Base-by-base conservation (phyloP, 2,888 invertebrate genomes). In the Microdon myrmicae region DNA sequence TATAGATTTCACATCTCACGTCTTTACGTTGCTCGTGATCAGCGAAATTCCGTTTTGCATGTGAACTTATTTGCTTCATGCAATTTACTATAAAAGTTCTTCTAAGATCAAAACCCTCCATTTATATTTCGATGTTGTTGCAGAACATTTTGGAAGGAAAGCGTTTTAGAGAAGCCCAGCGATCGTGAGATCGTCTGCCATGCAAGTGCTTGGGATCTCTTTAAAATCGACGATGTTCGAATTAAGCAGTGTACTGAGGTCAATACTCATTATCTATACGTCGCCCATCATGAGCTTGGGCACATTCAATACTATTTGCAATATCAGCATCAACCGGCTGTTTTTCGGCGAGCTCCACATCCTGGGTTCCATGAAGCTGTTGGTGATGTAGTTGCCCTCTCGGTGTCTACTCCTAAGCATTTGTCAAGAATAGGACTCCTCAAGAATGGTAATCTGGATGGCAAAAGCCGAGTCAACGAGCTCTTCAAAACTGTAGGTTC, bases 161-260 rank as follows among this genome's bases (percentile, higher is more conserved):
- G 94, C 1, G 88, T 95, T 16, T 83, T 95, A 19, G 87, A 88
- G 67, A 92, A 92, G 68, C 92, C 92, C 0, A 77, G 77, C 0
- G 87, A 87, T 70, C 81, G 85, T 2, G 88, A 91, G 4, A 82
- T 92, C 4, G 83, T 91, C 0, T 95, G 94, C 72, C 92, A 94
- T 72, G 93, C 94, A 0, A 90, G 91, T 0, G 93, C 94, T 20
- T 94, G 92, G 89, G 93, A 94, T 80, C 90, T 94, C 69, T 91
- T 83, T 70, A 87, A 91, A 72, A 85, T 86, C 19, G 85, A 90
- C 74, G 94, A 94, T 76, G 92, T 92, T 72, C 86, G 83, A 76
- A 84, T 85, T 74, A 85, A 87, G 81, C 86, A 86, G 83, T 87
- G 87, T 74, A 84, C 87, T 10, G 74, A 81, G 69, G 79, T 86